These are phyloP conservation scores for Sebastes umbrosus DNA, from an alignment of 2,797 vertebrate species.

Conservation along the genomic window DNA sequence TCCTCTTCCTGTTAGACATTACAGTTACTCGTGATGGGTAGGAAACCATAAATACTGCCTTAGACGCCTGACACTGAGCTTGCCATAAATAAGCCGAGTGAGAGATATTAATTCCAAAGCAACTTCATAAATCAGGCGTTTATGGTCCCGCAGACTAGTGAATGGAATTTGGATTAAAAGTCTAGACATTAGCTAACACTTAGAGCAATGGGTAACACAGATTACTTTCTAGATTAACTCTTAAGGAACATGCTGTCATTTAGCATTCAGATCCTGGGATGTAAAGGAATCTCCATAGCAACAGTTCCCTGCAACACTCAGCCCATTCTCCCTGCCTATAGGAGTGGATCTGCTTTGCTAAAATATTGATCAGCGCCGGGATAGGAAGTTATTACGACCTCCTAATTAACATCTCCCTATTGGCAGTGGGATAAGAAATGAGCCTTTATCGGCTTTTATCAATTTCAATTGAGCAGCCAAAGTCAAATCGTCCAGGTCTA, in stretches of 20 bases:
- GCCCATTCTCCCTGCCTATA: slow-evolving; percentile 79
- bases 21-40: slow-evolving; percentile 61
- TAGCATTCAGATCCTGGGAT: slow-evolving; percentile 73
- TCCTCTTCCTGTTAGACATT: slow-evolving; percentile 67
- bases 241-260: slow-evolving; percentile 52
- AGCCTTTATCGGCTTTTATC: slow-evolving; percentile 91
- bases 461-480: slow-evolving; percentile 93
- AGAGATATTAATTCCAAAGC: slow-evolving; percentile 79
- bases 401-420: slow-evolving; percentile 94
- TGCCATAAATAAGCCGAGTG: slow-evolving; percentile 75
- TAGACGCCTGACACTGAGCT: slow-evolving; percentile 61
- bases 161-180: slow-evolving; percentile 68
- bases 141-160: slow-evolving; percentile 57
- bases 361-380: slow-evolving; percentile 92
- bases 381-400: slow-evolving; percentile 93
- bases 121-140: slow-evolving; percentile 81
- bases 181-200: slow-evolving; percentile 71
- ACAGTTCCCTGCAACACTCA: slow-evolving; percentile 76
- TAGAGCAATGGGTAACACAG: slow-evolving; percentile 58
- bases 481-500: slow-evolving; percentile 88
- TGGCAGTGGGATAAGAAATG: slow-evolving; percentile 89
- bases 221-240: slow-evolving; percentile 76
- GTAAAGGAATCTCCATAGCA: slow-evolving; percentile 86
- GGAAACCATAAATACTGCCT: slow-evolving; percentile 74
- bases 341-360: slow-evolving; percentile 86